Evolutionary conservation across 2,797 vertebrate species (phyloP).

Genomic region (Acipenser ruthenus): DNA sequence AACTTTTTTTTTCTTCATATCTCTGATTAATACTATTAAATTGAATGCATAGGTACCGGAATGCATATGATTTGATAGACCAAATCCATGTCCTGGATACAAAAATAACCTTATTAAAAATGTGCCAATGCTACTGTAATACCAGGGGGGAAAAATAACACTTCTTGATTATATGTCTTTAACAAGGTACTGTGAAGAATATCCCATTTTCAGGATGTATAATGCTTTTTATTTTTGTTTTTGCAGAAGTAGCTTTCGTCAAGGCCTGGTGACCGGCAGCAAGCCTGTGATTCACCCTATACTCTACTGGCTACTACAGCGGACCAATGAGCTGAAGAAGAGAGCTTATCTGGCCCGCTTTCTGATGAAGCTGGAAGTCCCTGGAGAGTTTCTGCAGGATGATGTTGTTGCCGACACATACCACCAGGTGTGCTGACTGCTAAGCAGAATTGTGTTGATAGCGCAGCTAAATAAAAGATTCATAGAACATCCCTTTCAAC

Average conservation of each 20-base stretch:
- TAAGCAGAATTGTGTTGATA: not conserved
- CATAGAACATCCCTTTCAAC: not conserved
- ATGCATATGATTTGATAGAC: too few species aligned
- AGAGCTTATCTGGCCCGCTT: slow-evolving; percentile 89
- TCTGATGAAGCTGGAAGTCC: slow-evolving; percentile 84
- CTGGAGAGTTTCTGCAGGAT: slow-evolving; percentile 86
- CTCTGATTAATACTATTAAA: too few species aligned
- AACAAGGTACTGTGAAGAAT: too few species aligned
- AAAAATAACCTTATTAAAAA: too few species aligned
- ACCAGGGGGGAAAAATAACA: too few species aligned
- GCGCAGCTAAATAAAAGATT: not conserved
- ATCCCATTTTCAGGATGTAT: too few species aligned
- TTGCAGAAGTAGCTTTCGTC: slow-evolving; percentile 79
- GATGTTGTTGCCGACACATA: slow-evolving; percentile 79
- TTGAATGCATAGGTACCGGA: too few species aligned
- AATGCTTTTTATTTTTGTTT: slow-evolving; percentile 15
- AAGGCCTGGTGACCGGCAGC: slow-evolving; percentile 83
- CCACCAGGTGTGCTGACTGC: slow-evolving; percentile 70
- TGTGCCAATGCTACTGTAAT: too few species aligned
- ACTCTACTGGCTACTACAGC: slow-evolving; percentile 87
- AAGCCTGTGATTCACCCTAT: slow-evolving; percentile 88
- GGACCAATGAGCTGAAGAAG: slow-evolving; percentile 81
- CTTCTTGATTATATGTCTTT: too few species aligned
- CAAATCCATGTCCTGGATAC: too few species aligned
- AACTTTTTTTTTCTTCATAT: too few species aligned